Conservation (phyloP, 2,797 vertebrate species). For the Myotis myotis region DNA sequence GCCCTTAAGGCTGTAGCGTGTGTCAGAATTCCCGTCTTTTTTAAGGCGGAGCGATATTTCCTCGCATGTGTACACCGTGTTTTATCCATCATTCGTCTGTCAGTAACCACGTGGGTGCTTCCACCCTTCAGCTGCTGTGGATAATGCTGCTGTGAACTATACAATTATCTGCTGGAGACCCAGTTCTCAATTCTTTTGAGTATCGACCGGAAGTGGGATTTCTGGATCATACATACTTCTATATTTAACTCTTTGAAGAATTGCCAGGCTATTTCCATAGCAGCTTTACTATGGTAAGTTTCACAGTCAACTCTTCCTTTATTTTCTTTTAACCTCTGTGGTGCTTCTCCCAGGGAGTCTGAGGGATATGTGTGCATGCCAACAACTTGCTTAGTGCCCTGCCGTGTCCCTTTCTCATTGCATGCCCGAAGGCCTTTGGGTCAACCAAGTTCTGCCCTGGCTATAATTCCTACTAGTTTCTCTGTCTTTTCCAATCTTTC, state of each 20-base stretch:
- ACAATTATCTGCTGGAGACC: not conserved
- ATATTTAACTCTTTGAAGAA: not conserved
- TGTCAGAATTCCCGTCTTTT: not conserved
- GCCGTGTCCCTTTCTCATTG: not conserved
- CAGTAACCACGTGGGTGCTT: not conserved
- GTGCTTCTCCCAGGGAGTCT: not conserved
- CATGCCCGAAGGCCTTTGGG: not conserved
- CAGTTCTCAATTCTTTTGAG: not conserved
- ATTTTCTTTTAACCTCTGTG: not conserved
- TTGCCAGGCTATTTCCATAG: not conserved
- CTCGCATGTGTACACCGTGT: not conserved
- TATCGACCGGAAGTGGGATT: not conserved
- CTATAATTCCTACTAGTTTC: not conserved
- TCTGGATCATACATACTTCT: not conserved
- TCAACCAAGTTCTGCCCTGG: not conserved
- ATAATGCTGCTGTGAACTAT: not conserved
- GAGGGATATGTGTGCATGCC: not conserved
- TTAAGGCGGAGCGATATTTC: not conserved
- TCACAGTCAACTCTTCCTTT: not conserved
- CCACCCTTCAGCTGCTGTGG: not conserved
- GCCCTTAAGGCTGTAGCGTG: not conserved
- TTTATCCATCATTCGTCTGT: not conserved
- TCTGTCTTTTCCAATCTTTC: not conserved
- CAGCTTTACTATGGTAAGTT: not conserved
- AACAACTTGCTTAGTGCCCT: not conserved